Evolutionary conservation across 1,140 invertebrate species (phyloP).

Genomic region (Phthorimaea operculella): DNA sequence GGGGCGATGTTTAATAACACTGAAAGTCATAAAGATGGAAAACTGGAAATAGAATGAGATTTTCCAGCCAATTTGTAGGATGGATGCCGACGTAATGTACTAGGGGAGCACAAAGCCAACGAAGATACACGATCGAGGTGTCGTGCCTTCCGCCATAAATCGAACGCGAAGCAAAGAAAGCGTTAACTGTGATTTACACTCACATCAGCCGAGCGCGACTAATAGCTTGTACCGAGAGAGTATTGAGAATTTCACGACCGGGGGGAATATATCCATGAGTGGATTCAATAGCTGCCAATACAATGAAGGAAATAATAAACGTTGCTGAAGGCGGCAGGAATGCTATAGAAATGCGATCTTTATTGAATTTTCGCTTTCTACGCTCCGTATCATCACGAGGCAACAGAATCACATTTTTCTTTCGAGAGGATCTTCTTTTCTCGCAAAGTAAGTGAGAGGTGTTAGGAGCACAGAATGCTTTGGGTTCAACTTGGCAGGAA

Average conservation of each 20-base stretch:
- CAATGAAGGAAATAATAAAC: neutral
- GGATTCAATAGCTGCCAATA: neutral
- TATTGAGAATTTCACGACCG: neutral
- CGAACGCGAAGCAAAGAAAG: slow-evolving; percentile 37
- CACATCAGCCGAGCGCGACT: slow-evolving; percentile 21
- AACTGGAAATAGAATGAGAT: neutral
- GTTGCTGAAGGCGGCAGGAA: neutral
- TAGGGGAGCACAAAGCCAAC: slow-evolving; percentile 30
- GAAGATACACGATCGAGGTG: slow-evolving; percentile 28
- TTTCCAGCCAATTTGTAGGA: slow-evolving; percentile 7
- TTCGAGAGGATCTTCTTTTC: too few relatives aligned
- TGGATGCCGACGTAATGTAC: slow-evolving; percentile 17
- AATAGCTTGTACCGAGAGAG: neutral
- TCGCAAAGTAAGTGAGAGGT: neutral
- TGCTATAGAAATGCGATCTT: too few relatives aligned
- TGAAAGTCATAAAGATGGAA: neutral
- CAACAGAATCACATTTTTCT: too few relatives aligned
- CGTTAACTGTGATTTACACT: slow-evolving; percentile 49
- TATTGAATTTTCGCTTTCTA: too few relatives aligned
- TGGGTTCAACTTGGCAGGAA: neutral
- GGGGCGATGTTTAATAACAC: neutral
- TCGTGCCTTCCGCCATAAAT: slow-evolving; percentile 37
- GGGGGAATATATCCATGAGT: neutral
- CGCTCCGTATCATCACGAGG: too few relatives aligned
- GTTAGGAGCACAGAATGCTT: neutral